Base-by-base conservation (phyloP, 2,797 vertebrate genomes). In the Crax fasciolata region DNA sequence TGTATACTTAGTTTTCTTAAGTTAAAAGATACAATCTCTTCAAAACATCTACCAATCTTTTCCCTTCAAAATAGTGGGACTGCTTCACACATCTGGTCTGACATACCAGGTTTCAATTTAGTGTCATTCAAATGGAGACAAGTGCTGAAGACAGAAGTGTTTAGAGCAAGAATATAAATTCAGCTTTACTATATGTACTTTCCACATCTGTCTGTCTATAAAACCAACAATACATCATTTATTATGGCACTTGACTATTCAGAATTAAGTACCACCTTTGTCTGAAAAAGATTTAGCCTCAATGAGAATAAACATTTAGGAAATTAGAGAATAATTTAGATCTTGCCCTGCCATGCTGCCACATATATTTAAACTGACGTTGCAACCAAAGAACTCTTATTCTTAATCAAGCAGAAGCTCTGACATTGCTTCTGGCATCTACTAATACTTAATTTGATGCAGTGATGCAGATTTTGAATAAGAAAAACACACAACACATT, bases 71-170 rank as follows among this genome's bases (percentile, higher is more conserved):
- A 72, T 39, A 61, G 68, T 74, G 28, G 46, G 87, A 62, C n/a
- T 23, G 74, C n/a, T 21, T 21, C 39, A 93, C 5, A 55, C 84
- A 87, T 92, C 61, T 93, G 62, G 35, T 68, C 15, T 92, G 55
- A 84, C 21, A 32, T 11, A 70, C 4, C 3, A 70, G 38, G 65
- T 86, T 91, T 44, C 14, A 94, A 81, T 84, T 91, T 85, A 70
- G 67, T 41, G 27, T 48, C 39, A 86, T 92, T 95, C 74, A 89
- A 88, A 93, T 78, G 48, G 43, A 92, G 63, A 86, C 67, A 90
- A 79, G 23, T 38, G 19, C 13, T 84, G 51, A 91, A 86, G 55
- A 76, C 23, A 78, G 54, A 89, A 90, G 38, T 67, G 59, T 90
- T 91, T 70, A 86, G 15, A 75, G 21, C 12, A 94, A 89, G 77